Evolutionary conservation across 2,797 vertebrate species (phyloP), one percentile per base, ranked within the genome.

Genomic region (Myotis myotis): DNA sequence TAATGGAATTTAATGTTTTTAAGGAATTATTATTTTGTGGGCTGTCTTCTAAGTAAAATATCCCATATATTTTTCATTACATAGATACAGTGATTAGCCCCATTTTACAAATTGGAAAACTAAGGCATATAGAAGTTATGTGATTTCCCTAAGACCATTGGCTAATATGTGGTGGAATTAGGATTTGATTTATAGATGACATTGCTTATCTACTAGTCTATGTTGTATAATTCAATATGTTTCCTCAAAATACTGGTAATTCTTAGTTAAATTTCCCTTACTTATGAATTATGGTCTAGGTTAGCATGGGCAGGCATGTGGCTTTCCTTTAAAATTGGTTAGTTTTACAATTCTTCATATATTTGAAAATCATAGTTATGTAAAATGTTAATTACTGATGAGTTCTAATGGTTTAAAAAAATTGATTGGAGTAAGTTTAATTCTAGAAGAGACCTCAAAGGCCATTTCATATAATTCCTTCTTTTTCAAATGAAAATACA

Each of bases 361-460:
- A 47, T 75, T 80, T 92, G 28, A 93, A 89, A 82, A 62, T 55
- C 74, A 94, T 53, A 78, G 10, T 66, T 88, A 55, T 60, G 68
- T 94, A 44, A 86, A 78, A 62, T 38, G 13, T 75, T 79, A 81
- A 72, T 74, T 87, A 47, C 44, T 60, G 66, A 28, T 81, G 17
- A 33, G 55, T 23, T 92, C 93, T 88, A 84, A 66, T 88, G 1
- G 51, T 44, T 38, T 84, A 70, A 92, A 76, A 84, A 16, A 53
- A 75, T 82, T 82, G 22, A n/a, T 80, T 85, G 47, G 33, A 70
- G 72, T 82, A n/a, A 84, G n/a, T 81, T 85, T 76, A 94, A 75
- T 84, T 30, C n/a, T 70, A 41, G 22, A 71, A 62, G 36, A 60
- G 25, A 86, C 23, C 36, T 85, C 23, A 81, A 49, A 87, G 38